Evolutionary conservation across 2,888 invertebrate genomes (phyloP).

Genomic region (Xanthia icteritia): DNA sequence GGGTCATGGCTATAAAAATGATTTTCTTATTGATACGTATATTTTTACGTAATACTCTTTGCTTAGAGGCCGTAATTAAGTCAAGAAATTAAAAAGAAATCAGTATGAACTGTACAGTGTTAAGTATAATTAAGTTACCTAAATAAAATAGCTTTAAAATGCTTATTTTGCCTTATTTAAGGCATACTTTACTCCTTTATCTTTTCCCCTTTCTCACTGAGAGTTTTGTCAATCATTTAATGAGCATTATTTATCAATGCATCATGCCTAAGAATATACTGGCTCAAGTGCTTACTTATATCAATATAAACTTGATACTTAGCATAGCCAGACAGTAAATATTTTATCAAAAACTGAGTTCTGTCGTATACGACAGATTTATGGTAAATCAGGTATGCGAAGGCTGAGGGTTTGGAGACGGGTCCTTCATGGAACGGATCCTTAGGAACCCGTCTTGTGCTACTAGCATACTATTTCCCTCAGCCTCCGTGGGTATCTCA

Average conservation of each 20-base stretch:
- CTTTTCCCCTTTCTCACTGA: conserved; percentile 28
- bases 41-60: conserved; percentile 61
- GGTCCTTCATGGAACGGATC: conserved; percentile 93
- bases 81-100: conserved; percentile 53
- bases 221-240: conserved; percentile 22
- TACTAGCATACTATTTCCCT: conserved; percentile 94
- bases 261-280: conserved; percentile 52
- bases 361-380: conserved; percentile 83
- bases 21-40: conserved; percentile 58
- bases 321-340: conserved; percentile 61
- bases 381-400: conserved; percentile 88
- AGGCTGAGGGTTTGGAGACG: conserved; percentile 71
- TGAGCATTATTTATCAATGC: conserved; percentile 38
- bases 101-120: conserved; percentile 62
- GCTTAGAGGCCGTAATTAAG: conserved; percentile 54
- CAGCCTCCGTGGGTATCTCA: conserved; percentile 86
- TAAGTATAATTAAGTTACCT: conserved; percentile 64
- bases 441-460: conserved; percentile 97
- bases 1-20: conserved; percentile 61
- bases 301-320: conserved; percentile 56
- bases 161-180: conserved; percentile 52
- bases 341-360: conserved; percentile 83
- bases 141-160: conserved; percentile 65
- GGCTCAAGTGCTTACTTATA: conserved; percentile 45
- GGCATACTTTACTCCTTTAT: conserved; percentile 39